These are phyloP conservation scores for Myotis findleyi DNA, from an alignment of 2,797 vertebrate genomes.

Conservation along the genomic window DNA sequence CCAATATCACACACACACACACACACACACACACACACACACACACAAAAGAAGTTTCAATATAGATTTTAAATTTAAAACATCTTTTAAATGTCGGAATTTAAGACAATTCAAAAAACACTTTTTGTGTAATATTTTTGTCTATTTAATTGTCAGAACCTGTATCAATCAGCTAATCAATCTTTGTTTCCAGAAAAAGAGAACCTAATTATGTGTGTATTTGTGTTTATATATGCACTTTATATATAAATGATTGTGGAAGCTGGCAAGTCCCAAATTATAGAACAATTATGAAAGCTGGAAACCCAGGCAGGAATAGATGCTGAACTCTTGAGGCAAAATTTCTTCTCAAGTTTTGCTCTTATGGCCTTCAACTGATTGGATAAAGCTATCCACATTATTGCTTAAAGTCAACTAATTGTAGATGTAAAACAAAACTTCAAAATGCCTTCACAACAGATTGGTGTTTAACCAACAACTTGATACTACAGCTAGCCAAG, in stretches of 20 bases:
- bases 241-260: not conserved
- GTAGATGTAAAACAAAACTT: not conserved
- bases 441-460: not conserved
- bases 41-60: not conserved
- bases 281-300: not conserved
- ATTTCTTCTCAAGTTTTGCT: not conserved
- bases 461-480: not conserved
- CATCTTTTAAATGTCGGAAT: not conserved
- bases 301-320: not conserved
- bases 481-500: not conserved
- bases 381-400: not conserved
- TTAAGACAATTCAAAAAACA: conserved; percentile 8
- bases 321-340: not conserved
- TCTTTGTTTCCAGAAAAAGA: not conserved
- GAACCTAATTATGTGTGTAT: not conserved
- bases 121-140: not conserved
- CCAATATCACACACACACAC: not conserved
- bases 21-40: too few species aligned
- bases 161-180: not conserved
- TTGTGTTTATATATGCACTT: not conserved
- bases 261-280: not conserved
- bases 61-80: conserved; percentile 5
- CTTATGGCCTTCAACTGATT: not conserved
- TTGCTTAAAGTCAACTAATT: not conserved
- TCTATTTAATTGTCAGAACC: not conserved